Base-by-base conservation (phyloP, 2,888 invertebrate species). In the Bellardia pandia region DNA sequence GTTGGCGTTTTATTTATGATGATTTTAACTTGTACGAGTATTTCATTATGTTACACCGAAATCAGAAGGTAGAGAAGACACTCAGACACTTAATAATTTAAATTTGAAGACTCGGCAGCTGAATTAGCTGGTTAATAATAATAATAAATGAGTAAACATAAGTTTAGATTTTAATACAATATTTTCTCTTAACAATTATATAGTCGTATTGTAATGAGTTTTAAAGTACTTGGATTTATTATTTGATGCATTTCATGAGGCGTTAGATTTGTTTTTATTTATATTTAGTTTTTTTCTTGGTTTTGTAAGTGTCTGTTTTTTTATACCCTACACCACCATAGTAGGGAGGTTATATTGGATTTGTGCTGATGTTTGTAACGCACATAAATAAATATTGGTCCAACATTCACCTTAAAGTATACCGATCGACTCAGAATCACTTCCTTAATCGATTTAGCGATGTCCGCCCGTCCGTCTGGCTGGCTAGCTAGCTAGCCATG, bases 1-100 rank as follows among this genome's bases (percentile, higher is more conserved):
- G 85, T 86, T 86, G 85, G 85, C 75, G 85, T 85, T 79, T 56
- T 48, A 76, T 83, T 86, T 79, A 79, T 75, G 68, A 86, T 83
- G 37, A 37, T 79, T 75, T 16, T 40, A 64, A 33, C 14, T 58
- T 16, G 13, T 64, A 23, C 23, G 23, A 23, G 23, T 23, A n/a
- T 53, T 71, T 45, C 42, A 37, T 64, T 45, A 72, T 30, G 30
- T 16, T 23, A 3, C 16, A 40, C 14, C 45, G 16, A 72, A 51
- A 53, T 42, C 23, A 76, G 40, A 53, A 51, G 30, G 23, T 42
- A 48, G 14, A 56, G 8, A 45, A 30, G 30, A 58, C 58, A 30
- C 7, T 13, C 33, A 69, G 69, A 33, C 56, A 45, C 13, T 13
- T 48, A 14, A 48, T 11, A 13, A 48, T 45, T 45, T 42, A 5